Base-by-base conservation (phyloP, 2,797 vertebrate species). In the Schizopygopsis malacanthus region DNA sequence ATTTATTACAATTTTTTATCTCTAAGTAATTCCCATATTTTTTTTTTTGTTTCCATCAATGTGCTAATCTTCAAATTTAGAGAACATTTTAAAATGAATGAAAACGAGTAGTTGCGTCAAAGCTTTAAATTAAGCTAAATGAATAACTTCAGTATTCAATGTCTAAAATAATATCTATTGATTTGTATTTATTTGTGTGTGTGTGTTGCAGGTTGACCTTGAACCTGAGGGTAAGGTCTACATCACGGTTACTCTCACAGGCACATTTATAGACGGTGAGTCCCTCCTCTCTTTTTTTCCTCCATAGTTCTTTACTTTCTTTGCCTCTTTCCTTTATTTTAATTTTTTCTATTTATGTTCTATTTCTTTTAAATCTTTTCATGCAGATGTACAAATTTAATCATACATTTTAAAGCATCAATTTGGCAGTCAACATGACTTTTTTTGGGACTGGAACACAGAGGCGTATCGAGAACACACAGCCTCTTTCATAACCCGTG, bases 191-290 rank as follows among this genome's bases (percentile, higher is more conserved):
- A 33, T 73, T 20, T 13, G 11, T 47, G 25, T 81, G 33, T 71
- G 37, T 81, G 59, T 88, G 45, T 91, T 88, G 82, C 94, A 99
- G 98, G 95, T 99, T 94, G 97, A 99, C 91, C 93, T 99, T 94
- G 98, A 99, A 91, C 98, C 98, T 4, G 98, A 99, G 91, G 98
- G 98, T 54, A 99, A 97, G 92, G 95, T 99, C 39, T 99, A 96
- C 89, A 93, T 98, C 47, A 92, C 94, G 47, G 96, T 99, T 84
- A 93, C 95, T 2, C 96, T 99, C 39, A 96, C 93, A 3, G 98
- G 98, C 89, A 96, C 95, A 89, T 98, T 98, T 92, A 94, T 91
- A 0, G 97, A 98, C 87, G 98, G 98, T 99, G 96, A 95, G 96
- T 63, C 25, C 4, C 6, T 45, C 52, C 43, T 33, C 20, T 72